Evolutionary conservation across 92 coral and sea anemone genomes (phyloP), one percentile per base, ranked within the genome.

Genomic region (Metridium senile): DNA sequence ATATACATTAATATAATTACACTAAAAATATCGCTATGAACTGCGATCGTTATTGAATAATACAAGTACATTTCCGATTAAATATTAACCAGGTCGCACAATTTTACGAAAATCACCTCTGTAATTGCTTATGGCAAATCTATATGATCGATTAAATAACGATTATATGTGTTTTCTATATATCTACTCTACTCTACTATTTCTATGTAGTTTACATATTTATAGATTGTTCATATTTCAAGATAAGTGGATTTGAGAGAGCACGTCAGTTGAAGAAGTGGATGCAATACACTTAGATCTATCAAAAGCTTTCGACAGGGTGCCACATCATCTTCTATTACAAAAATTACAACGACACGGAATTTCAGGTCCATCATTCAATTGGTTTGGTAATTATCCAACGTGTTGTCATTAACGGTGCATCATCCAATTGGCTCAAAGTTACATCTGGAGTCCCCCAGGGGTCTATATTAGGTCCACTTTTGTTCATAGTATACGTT

Each of bases 1-100:
- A 73, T 73, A 73, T 73, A 73, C 78, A 73, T 33, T 16, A 31
- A 70, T 70, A 73, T 73, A 73, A 73, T 73, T 73, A 73, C 78
- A 73, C 1, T 58, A 20, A 73, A 57, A 56, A 57, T 22, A 26
- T 45, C 68, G 30, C 52, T 58, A 58, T 11, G 54, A 29, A 29
- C 2, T 33, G 61, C 56, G 35, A 47, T 46, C 20, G 30, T 1
- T 72, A 47, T 1, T 72, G 22, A 49, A 72, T 72, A 72, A 30
- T n/a, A 53, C 51, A 54, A 9, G 27, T n/a, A 16, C 1, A 33
- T 33, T 58, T 31, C 78, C 78, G 78, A 73, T 73, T 73, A 73
- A 54, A 73, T 58, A 1, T 62, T 71, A 73, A 73, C 52, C 78
- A 73, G 78, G 78, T 73, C 78, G 4, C 26, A 29, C 35, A 10